A percentile compares a stretch with the other conserved stretches of the same genome.
phyloP scores from a whole-genome alignment of 2,797 vertebrate species.

The Carapus acus region DNA sequence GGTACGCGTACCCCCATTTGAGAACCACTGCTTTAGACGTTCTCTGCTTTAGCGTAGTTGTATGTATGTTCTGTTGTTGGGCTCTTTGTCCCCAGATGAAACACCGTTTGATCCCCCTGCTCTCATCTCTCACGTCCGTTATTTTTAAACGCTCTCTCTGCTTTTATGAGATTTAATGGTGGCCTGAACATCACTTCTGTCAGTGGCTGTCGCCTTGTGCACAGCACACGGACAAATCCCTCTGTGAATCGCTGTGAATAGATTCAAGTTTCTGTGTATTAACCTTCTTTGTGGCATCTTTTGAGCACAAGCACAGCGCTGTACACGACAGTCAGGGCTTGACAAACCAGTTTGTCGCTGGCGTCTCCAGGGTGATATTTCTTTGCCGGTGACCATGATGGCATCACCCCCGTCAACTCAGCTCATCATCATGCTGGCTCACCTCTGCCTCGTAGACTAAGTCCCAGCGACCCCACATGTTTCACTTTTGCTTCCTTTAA shows the following conservation, averaged over 20 bases:
- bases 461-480: conserved; percentile 14
- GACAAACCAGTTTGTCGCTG: conserved; percentile 34
- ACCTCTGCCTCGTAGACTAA: conserved; percentile 26
- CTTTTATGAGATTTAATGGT: conserved; percentile 24
- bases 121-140: conserved; percentile 31
- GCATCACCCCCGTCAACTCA: conserved; percentile 51
- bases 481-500: neutral
- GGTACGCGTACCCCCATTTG: too few species aligned
- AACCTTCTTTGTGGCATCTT: neutral
- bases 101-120: conserved; percentile 7
- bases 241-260: conserved; percentile 12
- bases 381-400: conserved; percentile 37
- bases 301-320: conserved; percentile 19
- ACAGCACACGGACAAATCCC: neutral
- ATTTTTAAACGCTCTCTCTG: conserved; percentile 44
- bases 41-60: conserved; percentile 10
- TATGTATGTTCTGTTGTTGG: conserved; percentile 30
- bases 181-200: conserved; percentile 9
- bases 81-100: conserved; percentile 23
- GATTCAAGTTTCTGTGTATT: neutral
- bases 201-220: neutral
- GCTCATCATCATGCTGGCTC: conserved; percentile 43
- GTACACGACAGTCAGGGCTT: conserved; percentile 23
- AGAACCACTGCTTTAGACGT: conserved; percentile 24
- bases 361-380: conserved; percentile 36